Percentiles rank a stretch among this genome's conserved stretches.
Conservation (phyloP, 2,888 invertebrate species). For the Podabrus alpinus region DNA sequence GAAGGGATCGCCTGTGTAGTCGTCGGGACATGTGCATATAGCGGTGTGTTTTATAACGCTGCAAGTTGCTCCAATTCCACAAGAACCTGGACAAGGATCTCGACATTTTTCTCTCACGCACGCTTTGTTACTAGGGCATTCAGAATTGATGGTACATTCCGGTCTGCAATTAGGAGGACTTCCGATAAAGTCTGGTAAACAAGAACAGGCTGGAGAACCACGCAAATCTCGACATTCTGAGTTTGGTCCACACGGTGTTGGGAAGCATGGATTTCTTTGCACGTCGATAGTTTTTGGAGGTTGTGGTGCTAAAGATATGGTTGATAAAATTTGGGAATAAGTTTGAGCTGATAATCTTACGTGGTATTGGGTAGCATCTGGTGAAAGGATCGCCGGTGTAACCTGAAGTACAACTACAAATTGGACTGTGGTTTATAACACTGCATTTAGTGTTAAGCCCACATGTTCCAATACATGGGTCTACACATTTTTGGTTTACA, state of each 20-base stretch:
- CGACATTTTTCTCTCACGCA: constrained; percentile 76
- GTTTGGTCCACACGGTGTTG: constrained; percentile 79
- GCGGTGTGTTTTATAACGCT: constrained; percentile 76
- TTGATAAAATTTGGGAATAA: constrained; percentile 6
- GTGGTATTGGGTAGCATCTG: constrained; percentile 57
- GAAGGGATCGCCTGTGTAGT: constrained; percentile 79
- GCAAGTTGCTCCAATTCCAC: constrained; percentile 75
- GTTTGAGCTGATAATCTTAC: constrained; percentile 38
- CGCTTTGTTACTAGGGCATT: constrained; percentile 73
- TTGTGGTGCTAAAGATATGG: constrained; percentile 28
- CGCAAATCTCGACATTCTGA: constrained; percentile 74
- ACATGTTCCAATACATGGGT: constrained; percentile 77
- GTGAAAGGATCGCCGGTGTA: constrained; percentile 76
- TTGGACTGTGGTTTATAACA: constrained; percentile 77
- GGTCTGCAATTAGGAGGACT: constrained; percentile 79
- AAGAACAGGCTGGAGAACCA: constrained; percentile 73
- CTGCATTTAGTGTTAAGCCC: constrained; percentile 71
- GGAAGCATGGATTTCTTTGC: constrained; percentile 70
- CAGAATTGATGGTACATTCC: constrained; percentile 76
- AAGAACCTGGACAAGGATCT: constrained; percentile 79
- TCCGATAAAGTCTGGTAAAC: constrained; percentile 71
- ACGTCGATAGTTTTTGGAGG: constrained; percentile 42
- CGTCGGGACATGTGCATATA: constrained; percentile 72
- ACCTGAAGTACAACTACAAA: constrained; percentile 65
- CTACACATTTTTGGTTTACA: constrained; percentile 71